phyloP scores from a whole-genome alignment of 1,140 invertebrate genomes.

The Plutomurus gul region DNA sequence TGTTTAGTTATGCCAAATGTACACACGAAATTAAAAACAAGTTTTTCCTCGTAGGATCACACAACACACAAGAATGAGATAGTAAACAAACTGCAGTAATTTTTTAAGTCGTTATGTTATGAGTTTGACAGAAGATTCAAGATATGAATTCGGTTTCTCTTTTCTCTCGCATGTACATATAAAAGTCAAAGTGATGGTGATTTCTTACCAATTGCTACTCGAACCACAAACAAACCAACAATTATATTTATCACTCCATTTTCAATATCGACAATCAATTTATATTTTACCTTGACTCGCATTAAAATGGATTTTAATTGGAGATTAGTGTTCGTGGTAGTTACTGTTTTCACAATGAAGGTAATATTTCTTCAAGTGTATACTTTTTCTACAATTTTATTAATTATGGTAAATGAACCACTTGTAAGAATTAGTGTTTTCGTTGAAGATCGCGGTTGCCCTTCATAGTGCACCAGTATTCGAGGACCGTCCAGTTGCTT shows the following conservation, averaged over 20 bases:
- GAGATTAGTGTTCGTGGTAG: background rate
- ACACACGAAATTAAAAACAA: background rate
- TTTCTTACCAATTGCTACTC: background rate
- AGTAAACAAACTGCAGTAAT: background rate
- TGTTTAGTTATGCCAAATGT: background rate
- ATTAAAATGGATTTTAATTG: background rate
- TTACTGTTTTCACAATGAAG: background rate
- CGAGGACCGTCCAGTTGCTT: background rate
- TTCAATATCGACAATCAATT: too few species aligned
- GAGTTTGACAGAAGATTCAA: background rate
- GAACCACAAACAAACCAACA: background rate
- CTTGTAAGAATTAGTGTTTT: background rate
- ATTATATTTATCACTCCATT: background rate
- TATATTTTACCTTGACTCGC: too few species aligned
- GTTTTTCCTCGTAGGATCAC: conserved; percentile 16
- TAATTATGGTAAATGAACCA: background rate
- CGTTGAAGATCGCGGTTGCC: background rate
- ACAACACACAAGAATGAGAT: too few species aligned
- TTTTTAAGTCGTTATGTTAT: background rate
- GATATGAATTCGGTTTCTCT: conserved; percentile 23
- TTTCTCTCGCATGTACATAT: background rate
- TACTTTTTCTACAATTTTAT: background rate
- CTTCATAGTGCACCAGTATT: background rate
- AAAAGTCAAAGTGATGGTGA: background rate
- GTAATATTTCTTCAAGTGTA: background rate